Conservation (phyloP, 2,888 invertebrate genomes). For the Agriopis leucophaearia region DNA sequence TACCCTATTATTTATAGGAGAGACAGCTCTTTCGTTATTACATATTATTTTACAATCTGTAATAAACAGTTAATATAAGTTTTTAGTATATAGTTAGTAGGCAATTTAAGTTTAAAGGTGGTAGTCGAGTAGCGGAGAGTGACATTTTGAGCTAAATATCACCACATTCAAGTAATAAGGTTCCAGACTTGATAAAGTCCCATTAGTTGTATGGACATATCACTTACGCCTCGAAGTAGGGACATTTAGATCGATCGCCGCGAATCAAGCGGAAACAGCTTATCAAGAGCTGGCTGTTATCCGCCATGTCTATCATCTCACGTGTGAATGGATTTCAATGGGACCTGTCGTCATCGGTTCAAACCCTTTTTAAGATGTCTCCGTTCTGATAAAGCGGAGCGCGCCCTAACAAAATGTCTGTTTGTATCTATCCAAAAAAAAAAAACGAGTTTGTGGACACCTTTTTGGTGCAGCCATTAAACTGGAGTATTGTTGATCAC, state of each 20-base stretch:
- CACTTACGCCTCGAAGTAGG: slow-evolving; percentile 1
- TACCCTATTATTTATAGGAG: no score
- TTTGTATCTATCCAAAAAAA: slow-evolving; percentile 69
- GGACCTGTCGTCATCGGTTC: slow-evolving; percentile 66
- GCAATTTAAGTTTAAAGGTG: no score
- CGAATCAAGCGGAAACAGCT: slow-evolving; percentile 49
- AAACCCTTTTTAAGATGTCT: slow-evolving; percentile 70
- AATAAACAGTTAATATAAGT: no score
- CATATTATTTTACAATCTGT: no score
- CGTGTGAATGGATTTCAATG: slow-evolving; percentile 73
- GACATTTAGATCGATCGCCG: slow-evolving; percentile 34
- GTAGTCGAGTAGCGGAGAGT: no score
- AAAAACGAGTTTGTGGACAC: slow-evolving; percentile 64
- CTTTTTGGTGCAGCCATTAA: slow-evolving; percentile 60
- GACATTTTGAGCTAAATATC: no score
- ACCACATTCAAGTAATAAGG: background rate
- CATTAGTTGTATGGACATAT: background rate
- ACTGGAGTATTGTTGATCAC: slow-evolving; percentile 11
- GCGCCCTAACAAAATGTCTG: slow-evolving; percentile 80
- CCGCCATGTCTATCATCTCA: slow-evolving; percentile 61
- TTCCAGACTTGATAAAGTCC: background rate
- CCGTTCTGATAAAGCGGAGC: slow-evolving; percentile 70
- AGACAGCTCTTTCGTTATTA: no score
- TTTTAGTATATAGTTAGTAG: no score
- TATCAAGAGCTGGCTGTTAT: slow-evolving; percentile 45